These are phyloP conservation scores for Heliconius charithonia DNA, from an alignment of 2,888 invertebrate species.

Conservation along the genomic window DNA sequence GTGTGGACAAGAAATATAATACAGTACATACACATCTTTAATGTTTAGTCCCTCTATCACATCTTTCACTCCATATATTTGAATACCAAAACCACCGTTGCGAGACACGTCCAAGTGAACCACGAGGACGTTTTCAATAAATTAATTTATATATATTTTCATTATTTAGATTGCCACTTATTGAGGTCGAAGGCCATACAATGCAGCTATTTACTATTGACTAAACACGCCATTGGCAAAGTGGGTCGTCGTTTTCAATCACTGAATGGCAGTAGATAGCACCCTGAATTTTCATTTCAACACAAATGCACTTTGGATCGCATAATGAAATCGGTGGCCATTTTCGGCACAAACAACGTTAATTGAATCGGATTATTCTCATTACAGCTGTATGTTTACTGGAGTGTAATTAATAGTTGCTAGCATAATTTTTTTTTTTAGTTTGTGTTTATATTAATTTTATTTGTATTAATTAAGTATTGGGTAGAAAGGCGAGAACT, in stretches of 20 bases:
- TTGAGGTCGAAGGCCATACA: constrained; percentile 31
- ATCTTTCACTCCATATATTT: too few species aligned
- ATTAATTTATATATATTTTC: constrained; percentile 17
- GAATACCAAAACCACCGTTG: too few species aligned
- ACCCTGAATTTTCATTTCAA: constrained; percentile 35
- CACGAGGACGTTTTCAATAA: not conserved
- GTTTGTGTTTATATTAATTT: not conserved
- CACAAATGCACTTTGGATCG: constrained; percentile 37
- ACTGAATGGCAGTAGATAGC: constrained; percentile 35
- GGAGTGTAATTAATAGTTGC: constrained; percentile 19
- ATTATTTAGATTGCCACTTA: constrained; percentile 34
- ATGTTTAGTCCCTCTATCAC: too few species aligned
- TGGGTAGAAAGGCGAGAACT: not conserved
- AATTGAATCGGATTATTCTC: constrained; percentile 43
- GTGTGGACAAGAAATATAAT: too few species aligned
- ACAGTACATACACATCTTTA: too few species aligned
- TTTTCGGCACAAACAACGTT: constrained; percentile 46
- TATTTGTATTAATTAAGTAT: not conserved
- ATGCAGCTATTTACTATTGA: constrained; percentile 39
- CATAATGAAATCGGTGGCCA: constrained; percentile 46
- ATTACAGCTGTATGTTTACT: constrained; percentile 23
- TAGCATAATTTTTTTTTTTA: not conserved
- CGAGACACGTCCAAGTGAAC: too few species aligned
- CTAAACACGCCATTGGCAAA: constrained; percentile 39
- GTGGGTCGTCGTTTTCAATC: constrained; percentile 44